These are phyloP conservation scores for Vanessa atalanta DNA, from an alignment of 1,140 invertebrate species.

Conservation along the genomic window DNA sequence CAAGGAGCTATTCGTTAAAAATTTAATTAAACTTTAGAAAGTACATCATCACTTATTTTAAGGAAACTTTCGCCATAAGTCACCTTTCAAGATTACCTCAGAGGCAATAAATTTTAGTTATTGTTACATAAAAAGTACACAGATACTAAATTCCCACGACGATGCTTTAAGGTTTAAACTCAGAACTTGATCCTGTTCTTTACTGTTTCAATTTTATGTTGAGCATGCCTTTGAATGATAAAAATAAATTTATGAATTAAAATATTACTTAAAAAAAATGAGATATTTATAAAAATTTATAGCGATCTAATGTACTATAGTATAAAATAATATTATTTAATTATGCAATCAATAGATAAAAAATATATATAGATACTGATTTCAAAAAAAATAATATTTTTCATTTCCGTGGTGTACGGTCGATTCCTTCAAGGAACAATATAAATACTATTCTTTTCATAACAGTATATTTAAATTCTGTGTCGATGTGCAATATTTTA, in stretches of 20 bases:
- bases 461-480: too few species aligned
- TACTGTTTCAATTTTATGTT: slow-evolving; percentile 6
- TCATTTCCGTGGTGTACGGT: too few species aligned
- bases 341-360: too few species aligned
- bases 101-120: slow-evolving; percentile 37
- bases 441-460: too few species aligned
- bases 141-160: slow-evolving; percentile 14
- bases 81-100: slow-evolving; percentile 45
- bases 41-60: slow-evolving; percentile 44
- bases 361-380: too few species aligned
- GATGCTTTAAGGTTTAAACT: slow-evolving; percentile 34
- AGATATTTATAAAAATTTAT: too few species aligned
- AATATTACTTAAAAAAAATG: slow-evolving; percentile 6
- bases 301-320: too few species aligned
- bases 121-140: slow-evolving; percentile 34
- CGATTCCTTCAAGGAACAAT: too few species aligned
- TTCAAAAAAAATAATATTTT: too few species aligned
- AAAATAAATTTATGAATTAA: not conserved
- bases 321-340: too few species aligned
- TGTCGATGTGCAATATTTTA: too few species aligned
- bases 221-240: too few species aligned
- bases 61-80: slow-evolving; percentile 56
- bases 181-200: not conserved
- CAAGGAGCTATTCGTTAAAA: slow-evolving; percentile 45
- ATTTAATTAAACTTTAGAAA: slow-evolving; percentile 68